Conservation (phyloP, 2,888 invertebrate species). For the Tholera decimalis region DNA sequence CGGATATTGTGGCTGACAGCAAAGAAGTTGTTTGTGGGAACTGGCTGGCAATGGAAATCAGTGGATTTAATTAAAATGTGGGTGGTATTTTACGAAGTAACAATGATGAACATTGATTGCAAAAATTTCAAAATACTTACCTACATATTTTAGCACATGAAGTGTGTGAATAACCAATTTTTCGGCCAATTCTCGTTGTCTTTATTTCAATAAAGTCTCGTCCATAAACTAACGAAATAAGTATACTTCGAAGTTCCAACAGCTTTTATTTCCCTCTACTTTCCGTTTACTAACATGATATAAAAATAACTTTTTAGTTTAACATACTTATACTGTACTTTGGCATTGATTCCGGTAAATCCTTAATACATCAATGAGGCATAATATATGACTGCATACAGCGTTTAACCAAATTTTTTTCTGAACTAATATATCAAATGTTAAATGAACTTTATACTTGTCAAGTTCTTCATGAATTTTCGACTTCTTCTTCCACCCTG, state of each 20-base stretch:
- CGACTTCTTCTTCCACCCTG: neutral
- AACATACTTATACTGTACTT: too few relatives aligned
- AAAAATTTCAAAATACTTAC: neutral
- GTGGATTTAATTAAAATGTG: neutral
- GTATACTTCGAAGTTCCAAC: neutral
- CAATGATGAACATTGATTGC: too few relatives aligned
- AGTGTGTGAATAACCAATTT: neutral
- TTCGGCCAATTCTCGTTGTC: neutral
- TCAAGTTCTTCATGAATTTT: neutral
- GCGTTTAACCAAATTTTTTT: neutral
- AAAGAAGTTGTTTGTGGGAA: conserved; percentile 20
- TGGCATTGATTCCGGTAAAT: neutral
- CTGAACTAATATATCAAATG: neutral
- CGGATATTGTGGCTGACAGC: conserved; percentile 13
- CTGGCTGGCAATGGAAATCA: neutral
- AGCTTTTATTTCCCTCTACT: neutral
- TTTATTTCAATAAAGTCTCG: neutral
- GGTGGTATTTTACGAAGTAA: neutral
- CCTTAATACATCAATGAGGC: neutral
- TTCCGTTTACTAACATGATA: too few relatives aligned
- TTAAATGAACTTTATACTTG: neutral
- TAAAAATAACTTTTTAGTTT: too few relatives aligned
- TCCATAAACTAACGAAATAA: neutral
- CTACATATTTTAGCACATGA: neutral
- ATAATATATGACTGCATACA: neutral